These are phyloP conservation scores for Danio kyathit DNA, from an alignment of 2,797 vertebrate species.

Conservation along the genomic window DNA sequence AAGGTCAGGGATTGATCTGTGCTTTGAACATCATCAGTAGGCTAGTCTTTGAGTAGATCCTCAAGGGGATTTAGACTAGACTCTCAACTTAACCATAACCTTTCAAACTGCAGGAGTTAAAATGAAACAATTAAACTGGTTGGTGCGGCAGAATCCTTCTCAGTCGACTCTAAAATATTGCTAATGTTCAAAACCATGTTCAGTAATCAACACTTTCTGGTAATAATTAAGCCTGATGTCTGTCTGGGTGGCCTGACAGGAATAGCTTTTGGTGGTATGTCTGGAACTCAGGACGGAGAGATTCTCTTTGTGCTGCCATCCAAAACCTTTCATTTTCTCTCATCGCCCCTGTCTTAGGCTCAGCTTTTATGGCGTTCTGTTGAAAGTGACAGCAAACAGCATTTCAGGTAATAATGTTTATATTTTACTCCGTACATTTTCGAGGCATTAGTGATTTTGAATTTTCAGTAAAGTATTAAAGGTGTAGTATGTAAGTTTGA, in stretches of 20 bases:
- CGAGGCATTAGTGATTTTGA: too few species aligned
- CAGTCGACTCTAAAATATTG: not conserved
- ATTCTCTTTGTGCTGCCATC: constrained; percentile 54
- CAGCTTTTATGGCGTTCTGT: constrained; percentile 22
- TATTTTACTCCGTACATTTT: not conserved
- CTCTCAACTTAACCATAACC: not conserved
- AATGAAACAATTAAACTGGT: not conserved
- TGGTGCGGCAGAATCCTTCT: not conserved
- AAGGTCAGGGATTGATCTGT: constrained; percentile 65
- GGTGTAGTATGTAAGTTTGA: too few species aligned
- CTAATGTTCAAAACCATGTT: not conserved
- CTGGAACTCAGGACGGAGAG: constrained; percentile 54
- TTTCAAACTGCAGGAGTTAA: not conserved
- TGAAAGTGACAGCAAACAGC: not conserved
- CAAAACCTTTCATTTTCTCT: constrained; percentile 48
- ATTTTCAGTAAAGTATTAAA: too few species aligned
- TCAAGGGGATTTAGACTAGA: not conserved
- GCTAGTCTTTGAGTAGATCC: not conserved
- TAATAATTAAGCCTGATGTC: constrained; percentile 4
- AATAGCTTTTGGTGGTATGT: constrained; percentile 52
- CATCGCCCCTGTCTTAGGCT: constrained; percentile 49
- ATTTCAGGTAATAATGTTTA: not conserved
- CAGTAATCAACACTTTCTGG: not conserved
- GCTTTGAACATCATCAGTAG: not conserved
- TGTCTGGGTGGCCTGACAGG: constrained; percentile 53